Percentiles rank a stretch among this genome's conserved stretches.
phyloP scores from a whole-genome alignment of 2,113 vertebrate genomes.

The Uria lomvia region DNA sequence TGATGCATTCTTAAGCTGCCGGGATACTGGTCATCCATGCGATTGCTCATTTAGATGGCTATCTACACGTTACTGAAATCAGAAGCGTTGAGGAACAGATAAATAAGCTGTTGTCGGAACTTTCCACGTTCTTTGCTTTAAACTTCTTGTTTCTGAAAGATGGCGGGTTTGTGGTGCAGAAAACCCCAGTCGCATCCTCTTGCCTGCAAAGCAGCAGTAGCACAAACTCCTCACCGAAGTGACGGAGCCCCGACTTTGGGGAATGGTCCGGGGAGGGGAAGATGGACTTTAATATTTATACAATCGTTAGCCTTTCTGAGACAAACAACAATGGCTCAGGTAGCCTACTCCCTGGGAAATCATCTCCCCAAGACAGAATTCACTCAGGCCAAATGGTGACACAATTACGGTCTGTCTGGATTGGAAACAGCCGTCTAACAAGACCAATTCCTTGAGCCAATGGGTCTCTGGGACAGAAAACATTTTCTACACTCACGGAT shows the following conservation, averaged over 20 bases:
- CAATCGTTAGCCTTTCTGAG: neutral
- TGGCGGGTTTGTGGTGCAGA: neutral
- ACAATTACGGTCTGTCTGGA: neutral
- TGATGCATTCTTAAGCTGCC: neutral
- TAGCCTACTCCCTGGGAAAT: neutral
- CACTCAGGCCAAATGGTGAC: neutral
- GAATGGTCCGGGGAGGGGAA: neutral
- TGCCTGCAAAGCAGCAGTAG: neutral
- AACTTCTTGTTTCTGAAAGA: neutral
- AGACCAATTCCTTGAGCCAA: neutral
- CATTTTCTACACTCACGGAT: neutral
- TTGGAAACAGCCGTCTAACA: neutral
- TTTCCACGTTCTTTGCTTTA: neutral
- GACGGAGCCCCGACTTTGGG: neutral
- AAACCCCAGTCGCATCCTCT: neutral
- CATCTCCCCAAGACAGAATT: neutral
- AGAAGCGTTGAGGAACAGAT: neutral
- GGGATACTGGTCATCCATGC: neutral
- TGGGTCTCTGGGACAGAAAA: neutral
- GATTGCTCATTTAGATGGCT: neutral
- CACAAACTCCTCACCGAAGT: neutral
- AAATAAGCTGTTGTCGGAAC: neutral
- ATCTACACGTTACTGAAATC: neutral
- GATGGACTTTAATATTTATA: neutral
- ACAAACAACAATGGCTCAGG: neutral